These are phyloP conservation scores for Takifugu ocellatus DNA, from an alignment of 2,797 vertebrate genomes.

Conservation along the genomic window DNA sequence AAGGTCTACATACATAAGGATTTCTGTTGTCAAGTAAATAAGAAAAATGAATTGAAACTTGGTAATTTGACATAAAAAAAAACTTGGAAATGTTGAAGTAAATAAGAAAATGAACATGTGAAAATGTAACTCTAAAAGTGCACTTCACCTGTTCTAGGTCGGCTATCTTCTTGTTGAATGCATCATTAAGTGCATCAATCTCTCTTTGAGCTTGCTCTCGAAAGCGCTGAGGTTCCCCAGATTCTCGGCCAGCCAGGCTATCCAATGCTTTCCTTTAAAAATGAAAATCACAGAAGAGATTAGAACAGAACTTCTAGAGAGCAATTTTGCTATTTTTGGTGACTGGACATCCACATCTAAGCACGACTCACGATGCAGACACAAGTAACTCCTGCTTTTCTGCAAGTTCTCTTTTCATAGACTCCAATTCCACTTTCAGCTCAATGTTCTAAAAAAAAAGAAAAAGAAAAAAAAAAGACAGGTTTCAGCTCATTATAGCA, in stretches of 20 bases:
- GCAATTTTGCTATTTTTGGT: not conserved
- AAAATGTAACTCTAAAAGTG: not conserved
- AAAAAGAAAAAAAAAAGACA: slow-evolving; percentile 18
- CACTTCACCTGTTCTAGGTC: slow-evolving; percentile 79
- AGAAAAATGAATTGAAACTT: not conserved
- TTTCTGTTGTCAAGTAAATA: not conserved
- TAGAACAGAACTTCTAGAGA: not conserved
- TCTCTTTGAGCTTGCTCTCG: slow-evolving; percentile 83
- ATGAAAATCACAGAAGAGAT: slow-evolving; percentile 10
- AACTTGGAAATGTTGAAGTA: not conserved
- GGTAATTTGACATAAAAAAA: no score
- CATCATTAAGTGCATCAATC: slow-evolving; percentile 76
- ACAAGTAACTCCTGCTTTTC: slow-evolving; percentile 92
- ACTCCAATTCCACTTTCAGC: slow-evolving; percentile 95
- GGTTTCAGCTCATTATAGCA: slow-evolving; percentile 5
- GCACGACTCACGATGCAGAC: slow-evolving; percentile 88
- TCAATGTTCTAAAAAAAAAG: slow-evolving; percentile 88
- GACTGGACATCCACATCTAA: not conserved
- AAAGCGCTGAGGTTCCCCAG: slow-evolving; percentile 78
- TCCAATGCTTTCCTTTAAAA: slow-evolving; percentile 87
- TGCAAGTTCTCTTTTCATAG: slow-evolving; percentile 89
- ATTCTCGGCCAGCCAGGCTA: slow-evolving; percentile 84
- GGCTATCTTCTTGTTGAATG: slow-evolving; percentile 74
- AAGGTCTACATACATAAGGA: not conserved
- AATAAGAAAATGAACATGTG: not conserved